Percentiles rank a stretch among this genome's conserved stretches.
These are phyloP conservation scores for Melanostoma scalare DNA, from an alignment of 2,888 invertebrate genomes.

Conservation along the genomic window DNA sequence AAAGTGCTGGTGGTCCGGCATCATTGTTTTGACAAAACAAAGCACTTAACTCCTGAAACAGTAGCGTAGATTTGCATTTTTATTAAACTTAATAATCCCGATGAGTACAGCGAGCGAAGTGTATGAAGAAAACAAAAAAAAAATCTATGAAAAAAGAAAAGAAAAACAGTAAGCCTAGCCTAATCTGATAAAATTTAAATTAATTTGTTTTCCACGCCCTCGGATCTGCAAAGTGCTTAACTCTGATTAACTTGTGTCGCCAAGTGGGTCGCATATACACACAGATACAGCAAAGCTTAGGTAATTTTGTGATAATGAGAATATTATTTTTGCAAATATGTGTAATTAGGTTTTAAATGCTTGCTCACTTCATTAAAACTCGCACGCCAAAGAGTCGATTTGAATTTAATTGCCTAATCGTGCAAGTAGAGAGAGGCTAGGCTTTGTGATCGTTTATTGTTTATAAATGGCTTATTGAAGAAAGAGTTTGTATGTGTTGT, in stretches of 20 bases:
- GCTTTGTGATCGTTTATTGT: not conserved
- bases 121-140: not conserved
- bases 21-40: slow-evolving; percentile 36
- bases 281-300: not conserved
- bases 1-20: slow-evolving; percentile 46
- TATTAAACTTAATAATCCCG: slow-evolving; percentile 19
- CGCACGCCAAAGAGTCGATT: slow-evolving; percentile 30
- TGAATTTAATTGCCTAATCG: slow-evolving; percentile 35
- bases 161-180: slow-evolving; percentile 4
- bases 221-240: slow-evolving; percentile 1
- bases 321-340: slow-evolving; percentile 31
- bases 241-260: slow-evolving; percentile 16
- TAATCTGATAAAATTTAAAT: slow-evolving; percentile 15
- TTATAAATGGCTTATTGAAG: slow-evolving; percentile 23
- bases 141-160: no score
- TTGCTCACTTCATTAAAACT: slow-evolving; percentile 2
- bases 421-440: not conserved
- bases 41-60: slow-evolving; percentile 32
- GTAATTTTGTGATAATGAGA: slow-evolving; percentile 35
- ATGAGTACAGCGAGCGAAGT: slow-evolving; percentile 2
- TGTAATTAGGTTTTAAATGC: slow-evolving; percentile 51
- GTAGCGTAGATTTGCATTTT: not conserved
- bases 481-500: not conserved
- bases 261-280: not conserved
- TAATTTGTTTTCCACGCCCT: slow-evolving; percentile 25